Percentiles rank a stretch among this genome's conserved stretches.
Conservation (phyloP, 53 echinoderm and acorn worm species). For the Crossaster papposus region DNA sequence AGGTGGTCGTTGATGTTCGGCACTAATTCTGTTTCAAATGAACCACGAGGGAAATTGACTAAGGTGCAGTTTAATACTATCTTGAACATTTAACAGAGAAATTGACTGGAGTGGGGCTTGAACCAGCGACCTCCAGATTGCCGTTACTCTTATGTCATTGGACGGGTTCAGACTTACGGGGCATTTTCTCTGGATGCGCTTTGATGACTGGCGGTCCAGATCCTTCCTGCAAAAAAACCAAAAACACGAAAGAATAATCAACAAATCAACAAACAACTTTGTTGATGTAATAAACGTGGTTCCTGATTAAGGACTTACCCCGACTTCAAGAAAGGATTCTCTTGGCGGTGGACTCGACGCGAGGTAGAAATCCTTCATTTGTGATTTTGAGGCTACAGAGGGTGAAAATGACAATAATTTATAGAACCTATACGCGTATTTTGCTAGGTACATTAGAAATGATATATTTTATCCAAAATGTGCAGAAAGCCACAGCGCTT, state of each 20-base stretch:
- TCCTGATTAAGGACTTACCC: constrained; percentile 49
- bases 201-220: constrained; percentile 39
- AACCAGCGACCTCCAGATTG: too few relatives aligned
- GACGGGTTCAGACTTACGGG: constrained; percentile 59
- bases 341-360: constrained; percentile 98
- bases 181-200: constrained; percentile 79
- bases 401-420: neutral
- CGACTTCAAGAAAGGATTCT: constrained; percentile 85
- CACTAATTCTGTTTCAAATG: constrained; percentile 1
- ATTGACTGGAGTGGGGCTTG: neutral
- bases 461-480: too few relatives aligned
- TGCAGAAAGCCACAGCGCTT: too few relatives aligned
- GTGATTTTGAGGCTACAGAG: constrained; percentile 80
- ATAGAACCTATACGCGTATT: neutral
- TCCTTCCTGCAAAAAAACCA: constrained; percentile 43
- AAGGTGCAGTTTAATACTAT: too few relatives aligned
- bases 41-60: too few relatives aligned
- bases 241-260: neutral
- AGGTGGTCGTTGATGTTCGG: constrained; percentile 70
- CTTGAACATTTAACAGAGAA: neutral
- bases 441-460: too few relatives aligned
- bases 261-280: neutral
- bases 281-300: neutral
- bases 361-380: constrained; percentile 95
- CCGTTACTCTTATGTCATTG: neutral